These are phyloP conservation scores for Megaceryle torquata DNA, from an alignment of 2,113 vertebrate genomes.

Conservation along the genomic window DNA sequence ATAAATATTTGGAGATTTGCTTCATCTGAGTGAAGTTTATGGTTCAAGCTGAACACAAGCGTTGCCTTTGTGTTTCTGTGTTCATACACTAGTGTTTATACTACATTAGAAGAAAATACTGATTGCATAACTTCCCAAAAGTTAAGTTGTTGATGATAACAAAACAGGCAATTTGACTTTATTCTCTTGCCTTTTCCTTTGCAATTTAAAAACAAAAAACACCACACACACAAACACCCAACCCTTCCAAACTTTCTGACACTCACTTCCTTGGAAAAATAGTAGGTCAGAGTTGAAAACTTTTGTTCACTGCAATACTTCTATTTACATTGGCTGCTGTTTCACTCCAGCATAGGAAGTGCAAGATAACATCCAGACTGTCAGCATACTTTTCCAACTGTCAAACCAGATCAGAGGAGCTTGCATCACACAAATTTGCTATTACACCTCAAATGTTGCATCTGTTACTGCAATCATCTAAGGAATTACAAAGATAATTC, in stretches of 20 bases:
- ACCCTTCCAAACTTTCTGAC: rapidly evolving
- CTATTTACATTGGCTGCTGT: not conserved
- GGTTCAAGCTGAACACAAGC: not conserved
- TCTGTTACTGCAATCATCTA: not conserved
- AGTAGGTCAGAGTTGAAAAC: not conserved
- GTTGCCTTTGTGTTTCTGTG: not conserved
- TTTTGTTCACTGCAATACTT: not conserved
- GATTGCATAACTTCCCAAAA: not conserved
- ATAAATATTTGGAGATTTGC: not conserved
- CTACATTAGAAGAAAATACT: not conserved
- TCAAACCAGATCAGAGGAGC: not conserved
- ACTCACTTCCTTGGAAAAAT: not conserved
- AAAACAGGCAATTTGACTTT: not conserved
- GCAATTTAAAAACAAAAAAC: not conserved
- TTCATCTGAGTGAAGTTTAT: not conserved
- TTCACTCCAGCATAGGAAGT: not conserved
- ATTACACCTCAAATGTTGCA: not conserved
- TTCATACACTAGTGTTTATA: not conserved
- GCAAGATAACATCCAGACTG: not conserved
- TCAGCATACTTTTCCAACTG: not conserved
- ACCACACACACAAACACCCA: not conserved
- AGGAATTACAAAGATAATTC: not conserved
- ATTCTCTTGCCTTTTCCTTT: not conserved
- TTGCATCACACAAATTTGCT: not conserved
- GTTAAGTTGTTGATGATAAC: not conserved